Conservation (phyloP, 2,113 vertebrate species). For the Centropristis striata region DNA sequence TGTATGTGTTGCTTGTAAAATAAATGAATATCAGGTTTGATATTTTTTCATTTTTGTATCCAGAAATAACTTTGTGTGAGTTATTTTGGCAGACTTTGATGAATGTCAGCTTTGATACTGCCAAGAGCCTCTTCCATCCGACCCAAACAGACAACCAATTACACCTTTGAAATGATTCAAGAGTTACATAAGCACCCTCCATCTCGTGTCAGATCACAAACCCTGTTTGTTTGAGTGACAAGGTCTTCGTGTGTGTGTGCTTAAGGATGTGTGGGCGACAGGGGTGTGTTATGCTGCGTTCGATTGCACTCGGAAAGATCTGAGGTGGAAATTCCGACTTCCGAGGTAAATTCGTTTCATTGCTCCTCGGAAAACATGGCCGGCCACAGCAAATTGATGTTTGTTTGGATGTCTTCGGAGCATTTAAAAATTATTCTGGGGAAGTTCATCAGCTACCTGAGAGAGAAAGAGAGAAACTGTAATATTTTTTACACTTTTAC, state of each 20-base stretch:
- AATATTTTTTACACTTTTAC: too few species aligned
- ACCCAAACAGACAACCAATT: slow-evolving; percentile 63
- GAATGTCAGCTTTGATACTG: slow-evolving; percentile 52
- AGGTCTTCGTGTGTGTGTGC: slow-evolving; percentile 50
- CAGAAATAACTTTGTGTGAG: slow-evolving; percentile 20
- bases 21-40: slow-evolving; percentile 49
- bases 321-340: too few species aligned
- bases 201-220: slow-evolving; percentile 58
- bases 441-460: too few species aligned
- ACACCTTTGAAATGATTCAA: slow-evolving; percentile 68
- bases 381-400: too few species aligned
- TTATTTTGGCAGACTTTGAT: slow-evolving; percentile 57
- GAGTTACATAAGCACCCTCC: slow-evolving; percentile 62
- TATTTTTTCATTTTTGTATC: not conserved
- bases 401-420: too few species aligned
- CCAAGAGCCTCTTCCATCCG: slow-evolving; percentile 39
- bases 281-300: not conserved
- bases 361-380: too few species aligned
- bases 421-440: too few species aligned
- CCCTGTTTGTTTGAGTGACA: slow-evolving; percentile 56
- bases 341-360: too few species aligned
- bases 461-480: too few species aligned
- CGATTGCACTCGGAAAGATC: too few species aligned
- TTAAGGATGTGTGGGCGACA: slow-evolving; percentile 40
- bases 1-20: slow-evolving; percentile 55